Evolutionary conservation across 2,113 vertebrate genomes (phyloP).

Genomic region (Microcebus ravelobensis): DNA sequence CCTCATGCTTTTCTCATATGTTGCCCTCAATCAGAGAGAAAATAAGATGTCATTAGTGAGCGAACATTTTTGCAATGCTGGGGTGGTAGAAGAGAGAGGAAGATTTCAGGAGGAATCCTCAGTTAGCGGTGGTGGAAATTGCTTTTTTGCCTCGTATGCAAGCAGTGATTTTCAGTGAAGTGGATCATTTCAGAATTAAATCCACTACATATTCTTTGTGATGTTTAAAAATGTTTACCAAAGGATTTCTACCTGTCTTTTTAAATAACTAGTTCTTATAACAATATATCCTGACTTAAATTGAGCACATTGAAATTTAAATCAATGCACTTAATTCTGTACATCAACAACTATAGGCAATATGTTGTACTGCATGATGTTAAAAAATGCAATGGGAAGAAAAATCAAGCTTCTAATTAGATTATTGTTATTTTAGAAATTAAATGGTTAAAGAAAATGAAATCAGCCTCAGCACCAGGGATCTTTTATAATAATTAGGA

Average conservation of each 20-base stretch:
- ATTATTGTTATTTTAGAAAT: not conserved
- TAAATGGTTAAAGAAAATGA: not conserved
- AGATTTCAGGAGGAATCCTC: not conserved
- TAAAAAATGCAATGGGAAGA: not conserved
- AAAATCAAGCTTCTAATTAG: not conserved
- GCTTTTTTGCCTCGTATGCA: not conserved
- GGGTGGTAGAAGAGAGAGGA: not conserved
- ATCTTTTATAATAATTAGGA: not conserved
- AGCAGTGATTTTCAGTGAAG: not conserved
- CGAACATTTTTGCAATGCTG: not conserved
- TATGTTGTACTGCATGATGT: not conserved
- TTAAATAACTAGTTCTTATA: not conserved
- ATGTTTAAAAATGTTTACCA: not conserved
- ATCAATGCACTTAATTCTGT: not conserved
- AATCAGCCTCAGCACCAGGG: not conserved
- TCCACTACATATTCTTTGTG: not conserved
- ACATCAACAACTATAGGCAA: not conserved
- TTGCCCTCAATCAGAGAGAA: not conserved
- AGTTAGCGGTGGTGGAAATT: not conserved
- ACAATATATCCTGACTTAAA: not conserved
- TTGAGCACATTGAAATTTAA: not conserved
- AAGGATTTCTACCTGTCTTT: not conserved
- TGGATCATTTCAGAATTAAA: not conserved
- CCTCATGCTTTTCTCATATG: not conserved
- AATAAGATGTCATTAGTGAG: not conserved